Evolutionary conservation across 2,797 vertebrate genomes (phyloP).

Genomic region (Acomys russatus): DNA sequence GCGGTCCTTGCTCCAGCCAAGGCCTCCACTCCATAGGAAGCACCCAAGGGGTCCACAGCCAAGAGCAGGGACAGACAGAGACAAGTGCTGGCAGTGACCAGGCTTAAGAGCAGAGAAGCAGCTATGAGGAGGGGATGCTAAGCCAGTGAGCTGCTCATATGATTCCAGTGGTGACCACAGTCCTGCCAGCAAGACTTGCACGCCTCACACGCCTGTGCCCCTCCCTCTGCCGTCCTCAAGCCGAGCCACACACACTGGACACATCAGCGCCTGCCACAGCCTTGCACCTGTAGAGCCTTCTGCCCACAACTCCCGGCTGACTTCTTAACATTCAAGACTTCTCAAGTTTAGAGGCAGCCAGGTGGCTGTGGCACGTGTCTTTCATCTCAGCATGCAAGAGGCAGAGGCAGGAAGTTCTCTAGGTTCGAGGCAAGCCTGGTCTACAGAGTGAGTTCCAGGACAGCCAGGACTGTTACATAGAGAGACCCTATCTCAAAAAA

Average conservation of each 20-base stretch:
- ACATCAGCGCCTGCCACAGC: neutral
- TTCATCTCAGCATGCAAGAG: neutral
- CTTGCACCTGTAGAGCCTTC: neutral
- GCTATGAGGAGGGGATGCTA: neutral
- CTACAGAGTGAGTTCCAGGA: neutral
- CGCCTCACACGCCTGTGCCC: neutral
- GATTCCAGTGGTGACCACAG: neutral
- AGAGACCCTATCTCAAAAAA: neutral
- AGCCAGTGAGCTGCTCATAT: neutral
- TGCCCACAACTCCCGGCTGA: neutral
- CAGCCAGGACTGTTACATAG: no score
- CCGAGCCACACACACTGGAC: neutral
- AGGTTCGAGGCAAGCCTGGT: neutral
- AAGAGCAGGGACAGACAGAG: neutral
- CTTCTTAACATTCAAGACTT: constrained; percentile 6
- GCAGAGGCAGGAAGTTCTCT: neutral
- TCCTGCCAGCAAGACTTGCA: neutral
- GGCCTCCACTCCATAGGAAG: neutral
- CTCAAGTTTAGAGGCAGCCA: neutral
- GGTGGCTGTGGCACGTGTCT: neutral
- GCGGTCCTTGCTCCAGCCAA: neutral
- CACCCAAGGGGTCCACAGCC: neutral
- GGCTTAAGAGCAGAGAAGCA: neutral
- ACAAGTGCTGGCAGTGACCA: neutral
- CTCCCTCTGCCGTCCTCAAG: fast-evolving